phyloP scores from a whole-genome alignment of 2,888 invertebrate species.

The Syrphus vitripennis region DNA sequence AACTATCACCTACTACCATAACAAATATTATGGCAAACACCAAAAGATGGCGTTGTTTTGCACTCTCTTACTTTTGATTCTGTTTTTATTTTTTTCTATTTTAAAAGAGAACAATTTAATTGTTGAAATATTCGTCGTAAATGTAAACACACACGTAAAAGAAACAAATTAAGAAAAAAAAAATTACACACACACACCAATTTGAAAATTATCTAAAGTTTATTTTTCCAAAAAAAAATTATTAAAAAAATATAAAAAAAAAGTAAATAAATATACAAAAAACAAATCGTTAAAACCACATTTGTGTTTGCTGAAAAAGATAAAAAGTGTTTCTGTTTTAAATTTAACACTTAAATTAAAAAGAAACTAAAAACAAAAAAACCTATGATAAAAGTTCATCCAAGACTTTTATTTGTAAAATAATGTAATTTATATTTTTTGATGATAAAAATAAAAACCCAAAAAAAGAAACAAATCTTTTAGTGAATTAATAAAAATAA shows the following conservation, averaged over 20 bases:
- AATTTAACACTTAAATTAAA: conserved; percentile 43
- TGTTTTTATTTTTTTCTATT: conserved; percentile 75
- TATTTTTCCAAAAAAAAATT: conserved; percentile 58
- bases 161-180: conserved; percentile 50
- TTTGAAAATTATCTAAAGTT: conserved; percentile 64
- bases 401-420: conserved; percentile 67
- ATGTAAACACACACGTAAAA: conserved; percentile 19
- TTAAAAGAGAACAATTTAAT: conserved; percentile 75
- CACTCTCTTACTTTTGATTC: conserved; percentile 36
- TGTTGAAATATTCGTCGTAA: conserved; percentile 53
- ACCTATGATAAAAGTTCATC: conserved; percentile 55
- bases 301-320: conserved; percentile 65
- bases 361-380: conserved; percentile 51
- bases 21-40: conserved; percentile 63
- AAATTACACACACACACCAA: conserved; percentile 48
- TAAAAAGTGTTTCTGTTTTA: conserved; percentile 59
- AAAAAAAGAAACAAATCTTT: conserved; percentile 41
- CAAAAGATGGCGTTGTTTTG: conserved; percentile 60
- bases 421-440: conserved; percentile 71
- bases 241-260: conserved; percentile 31
- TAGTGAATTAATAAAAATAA: conserved; percentile 56
- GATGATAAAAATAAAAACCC: conserved; percentile 52
- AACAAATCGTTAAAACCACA: conserved; percentile 51
- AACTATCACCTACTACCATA: conserved; percentile 70
- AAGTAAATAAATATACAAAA: conserved; percentile 40